Evolutionary conservation across 2,888 invertebrate genomes (phyloP), one percentile per base, ranked within the genome.

Genomic region (Aleiodes leptofemur): DNA sequence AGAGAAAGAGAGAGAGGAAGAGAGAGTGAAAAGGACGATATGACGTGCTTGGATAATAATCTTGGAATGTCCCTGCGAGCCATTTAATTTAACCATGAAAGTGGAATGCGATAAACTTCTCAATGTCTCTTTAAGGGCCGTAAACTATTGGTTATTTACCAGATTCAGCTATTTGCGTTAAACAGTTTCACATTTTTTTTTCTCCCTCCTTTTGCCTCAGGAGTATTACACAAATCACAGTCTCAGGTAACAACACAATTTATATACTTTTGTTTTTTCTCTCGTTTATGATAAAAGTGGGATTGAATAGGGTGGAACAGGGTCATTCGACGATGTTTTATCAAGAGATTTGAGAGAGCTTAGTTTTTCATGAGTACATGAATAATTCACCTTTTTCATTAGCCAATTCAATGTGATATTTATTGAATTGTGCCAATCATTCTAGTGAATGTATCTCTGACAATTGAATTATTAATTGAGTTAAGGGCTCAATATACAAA

Each of bases 11-110:
- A 23, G 2, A 23, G 23, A 23, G 23, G 2, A 2, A 23, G 23
- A 23, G 23, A 23, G 23, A 13, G 55, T 69, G 69, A 53, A 56
- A 69, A 53, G 53, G 55, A 38, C 9, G 69, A 16, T 38, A 43
- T 69, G 14, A 53, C 31, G 56, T 69, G 64, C 64, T 64, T 16
- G 55, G 69, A 69, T 69, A 56, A 69, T 69, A 69, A 69, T 69
- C 56, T 69, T 23, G 43, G 56, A 69, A 69, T 69, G 38, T 38
- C 23, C 34, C 56, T 11, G 69, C 43, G 13, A 38, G 43, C 53
- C 16, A 55, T 69, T 69, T 43, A 34, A 69, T 56, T 69, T 38
- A 56, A 69, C 43, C 51, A 64, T 53, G 38, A 56, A 53, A 51
- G 43, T 23, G 34, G 56, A 69, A 69, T 69, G 56, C 53, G 31